Base-by-base conservation (phyloP, 2,888 invertebrate species). In the Heteropelma amictum region DNA sequence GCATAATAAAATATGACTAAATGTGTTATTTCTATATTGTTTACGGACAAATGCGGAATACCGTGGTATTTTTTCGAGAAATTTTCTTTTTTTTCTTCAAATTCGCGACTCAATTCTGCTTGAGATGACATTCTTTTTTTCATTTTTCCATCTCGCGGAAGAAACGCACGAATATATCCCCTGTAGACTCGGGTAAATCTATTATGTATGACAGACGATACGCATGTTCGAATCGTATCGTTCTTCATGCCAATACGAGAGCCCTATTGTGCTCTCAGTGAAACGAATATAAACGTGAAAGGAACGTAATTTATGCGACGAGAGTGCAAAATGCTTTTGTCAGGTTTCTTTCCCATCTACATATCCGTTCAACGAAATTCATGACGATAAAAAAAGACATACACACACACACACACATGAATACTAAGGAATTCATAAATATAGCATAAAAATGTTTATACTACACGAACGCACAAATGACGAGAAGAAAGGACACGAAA, bases 301-400 rank as follows among this genome's bases (percentile, higher is more conserved):
- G 75, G 78, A 78, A 69, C 65, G 77, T 79, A 78, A 79, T 79
- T 79, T 79, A 79, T 77, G 78, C 76, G 63, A 40, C 69, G 67
- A 61, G 71, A 74, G 58, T 72, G 76, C 71, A 67, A 76, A 71
- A 58, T 53, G 67, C 63, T 76, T 74, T 79, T 79, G 76, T 77
- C 69, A 67, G 54, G 61, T 65, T 71, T 61, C 60, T 58, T 23
- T 10, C 49, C 33, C 56, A n/a, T 28, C 21, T 49, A 38, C 21
- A 19, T 42, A 23, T 30, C 42, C 56, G 70, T 40, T 35, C 40
- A 23, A 60, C 21, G 40, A 75, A 63, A 67, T 71, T 71, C 71
- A 42, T 38, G 61, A 67, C 45, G 53, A n/a, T n/a, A n/a, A n/a
- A n/a, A n/a, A 61, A 68, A 63, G 63, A 51, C 63, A 63, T 63